Evolutionary conservation across 2,797 vertebrate species (phyloP).

Genomic region (Anisognathus igniventris): DNA sequence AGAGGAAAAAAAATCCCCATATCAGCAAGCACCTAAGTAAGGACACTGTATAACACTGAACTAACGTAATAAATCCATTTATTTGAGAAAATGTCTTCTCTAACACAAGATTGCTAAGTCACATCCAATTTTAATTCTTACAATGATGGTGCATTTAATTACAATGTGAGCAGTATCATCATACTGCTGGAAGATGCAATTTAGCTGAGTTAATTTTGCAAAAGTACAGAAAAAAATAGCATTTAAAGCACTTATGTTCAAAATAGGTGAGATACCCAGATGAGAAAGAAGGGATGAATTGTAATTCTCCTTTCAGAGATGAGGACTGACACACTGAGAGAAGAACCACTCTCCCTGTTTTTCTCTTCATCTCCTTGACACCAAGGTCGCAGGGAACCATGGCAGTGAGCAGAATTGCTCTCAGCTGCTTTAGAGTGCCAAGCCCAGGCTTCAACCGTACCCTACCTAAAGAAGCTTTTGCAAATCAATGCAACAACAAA

Average conservation of each 20-base stretch:
- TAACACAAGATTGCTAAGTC: not conserved
- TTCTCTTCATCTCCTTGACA: conserved; percentile 17
- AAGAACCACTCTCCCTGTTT: not conserved
- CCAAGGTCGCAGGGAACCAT: not conserved
- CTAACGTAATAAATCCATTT: not conserved
- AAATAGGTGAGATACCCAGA: not conserved
- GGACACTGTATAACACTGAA: not conserved
- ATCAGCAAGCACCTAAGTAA: not conserved
- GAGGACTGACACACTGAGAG: not conserved
- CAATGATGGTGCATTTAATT: not conserved
- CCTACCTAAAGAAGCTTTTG: not conserved
- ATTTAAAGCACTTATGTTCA: not conserved
- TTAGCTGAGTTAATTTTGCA: not conserved
- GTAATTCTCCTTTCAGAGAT: conserved; percentile 1
- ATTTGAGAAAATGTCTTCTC: not conserved
- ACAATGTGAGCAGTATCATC: not conserved
- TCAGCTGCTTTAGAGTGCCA: not conserved
- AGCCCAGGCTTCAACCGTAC: not conserved
- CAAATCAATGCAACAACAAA: not conserved
- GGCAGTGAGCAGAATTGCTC: not conserved
- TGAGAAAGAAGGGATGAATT: not conserved
- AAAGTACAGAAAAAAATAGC: not conserved
- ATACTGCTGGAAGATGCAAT: not conserved
- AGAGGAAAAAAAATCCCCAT: no score
- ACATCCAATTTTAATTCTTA: not conserved